A percentile compares a stretch with the other conserved stretches of the same genome.
phyloP scores from a whole-genome alignment of 1,140 invertebrate genomes.

The Drosophila cardini region DNA sequence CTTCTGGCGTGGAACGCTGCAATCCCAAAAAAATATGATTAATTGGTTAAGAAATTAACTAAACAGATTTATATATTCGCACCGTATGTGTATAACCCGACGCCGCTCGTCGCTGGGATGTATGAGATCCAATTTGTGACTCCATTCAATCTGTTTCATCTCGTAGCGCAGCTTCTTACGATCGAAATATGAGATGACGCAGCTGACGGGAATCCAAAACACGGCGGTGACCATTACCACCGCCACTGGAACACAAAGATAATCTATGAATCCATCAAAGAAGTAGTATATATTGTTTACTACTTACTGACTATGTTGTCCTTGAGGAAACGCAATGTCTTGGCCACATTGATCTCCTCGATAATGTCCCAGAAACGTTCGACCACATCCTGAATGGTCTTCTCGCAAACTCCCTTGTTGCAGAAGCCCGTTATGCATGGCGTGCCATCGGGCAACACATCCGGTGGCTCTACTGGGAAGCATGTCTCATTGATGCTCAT shows the following conservation, averaged over 20 bases:
- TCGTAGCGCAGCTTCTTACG: constrained; percentile 87
- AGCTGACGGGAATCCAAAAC: constrained; percentile 96
- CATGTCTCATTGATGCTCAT: constrained; percentile 96
- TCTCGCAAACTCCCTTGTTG: constrained; percentile 97
- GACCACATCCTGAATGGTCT: constrained; percentile 97
- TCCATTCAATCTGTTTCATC: constrained; percentile 87
- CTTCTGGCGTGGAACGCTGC: constrained; percentile 84
- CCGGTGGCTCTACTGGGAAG: constrained; percentile 93
- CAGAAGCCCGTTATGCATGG: constrained; percentile 98
- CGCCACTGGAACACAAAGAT: constrained; percentile 85
- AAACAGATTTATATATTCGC: not conserved
- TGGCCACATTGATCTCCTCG: constrained; percentile 97
- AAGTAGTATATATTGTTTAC: not conserved
- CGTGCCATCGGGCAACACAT: constrained; percentile 95
- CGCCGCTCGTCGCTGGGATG: constrained; percentile 87
- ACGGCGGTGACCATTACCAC: constrained; percentile 94
- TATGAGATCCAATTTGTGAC: constrained; percentile 87
- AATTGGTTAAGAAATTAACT: not conserved
- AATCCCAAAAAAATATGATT: constrained; percentile 23
- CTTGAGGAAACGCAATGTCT: constrained; percentile 93
- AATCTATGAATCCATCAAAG: not conserved
- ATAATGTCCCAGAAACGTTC: constrained; percentile 98
- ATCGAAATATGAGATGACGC: constrained; percentile 92
- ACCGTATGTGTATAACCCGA: constrained; percentile 87
- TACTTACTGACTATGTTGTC: constrained; percentile 93